A percentile compares a stretch with the other conserved stretches of the same genome.
Conservation (phyloP, 2,113 vertebrate genomes). For the Pterophyllum scalare region DNA sequence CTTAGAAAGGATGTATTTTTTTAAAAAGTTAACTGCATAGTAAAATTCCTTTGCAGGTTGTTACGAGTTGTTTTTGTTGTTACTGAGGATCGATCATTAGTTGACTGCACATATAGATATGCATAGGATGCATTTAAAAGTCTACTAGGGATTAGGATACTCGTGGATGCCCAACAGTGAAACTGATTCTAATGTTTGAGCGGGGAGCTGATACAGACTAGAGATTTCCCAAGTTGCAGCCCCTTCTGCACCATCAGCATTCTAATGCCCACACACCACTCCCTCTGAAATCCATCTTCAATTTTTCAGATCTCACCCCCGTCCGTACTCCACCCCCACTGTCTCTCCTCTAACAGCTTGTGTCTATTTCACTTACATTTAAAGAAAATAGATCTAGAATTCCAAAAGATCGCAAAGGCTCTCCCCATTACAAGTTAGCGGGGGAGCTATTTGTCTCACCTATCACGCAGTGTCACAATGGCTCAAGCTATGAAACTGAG, state of each 20-base stretch:
- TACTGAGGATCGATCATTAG: not conserved
- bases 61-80: not conserved
- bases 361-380: conserved; percentile 67
- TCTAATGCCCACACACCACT: conserved; percentile 75
- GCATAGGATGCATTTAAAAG: conserved; percentile 20
- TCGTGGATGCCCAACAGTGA: conserved; percentile 42
- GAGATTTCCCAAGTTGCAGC: conserved; percentile 71
- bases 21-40: not conserved
- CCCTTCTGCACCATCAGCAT: conserved; percentile 77
- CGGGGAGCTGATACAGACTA: conserved; percentile 66
- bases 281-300: conserved; percentile 75
- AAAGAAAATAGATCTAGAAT: conserved; percentile 67
- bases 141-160: not conserved
- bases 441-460: conserved; percentile 45
- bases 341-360: conserved; percentile 48
- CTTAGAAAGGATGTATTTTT: not conserved
- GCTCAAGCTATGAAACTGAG: conserved; percentile 13
- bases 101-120: conserved; percentile 1
- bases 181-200: conserved; percentile 63
- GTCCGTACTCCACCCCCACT: conserved; percentile 54
- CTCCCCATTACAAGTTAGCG: conserved; percentile 56
- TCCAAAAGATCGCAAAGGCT: conserved; percentile 49
- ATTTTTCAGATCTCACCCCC: conserved; percentile 67
- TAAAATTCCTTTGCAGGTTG: not conserved
- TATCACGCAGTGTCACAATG: conserved; percentile 2